phyloP scores from a whole-genome alignment of 1,140 invertebrate genomes.

The Agrilus planipennis region DNA sequence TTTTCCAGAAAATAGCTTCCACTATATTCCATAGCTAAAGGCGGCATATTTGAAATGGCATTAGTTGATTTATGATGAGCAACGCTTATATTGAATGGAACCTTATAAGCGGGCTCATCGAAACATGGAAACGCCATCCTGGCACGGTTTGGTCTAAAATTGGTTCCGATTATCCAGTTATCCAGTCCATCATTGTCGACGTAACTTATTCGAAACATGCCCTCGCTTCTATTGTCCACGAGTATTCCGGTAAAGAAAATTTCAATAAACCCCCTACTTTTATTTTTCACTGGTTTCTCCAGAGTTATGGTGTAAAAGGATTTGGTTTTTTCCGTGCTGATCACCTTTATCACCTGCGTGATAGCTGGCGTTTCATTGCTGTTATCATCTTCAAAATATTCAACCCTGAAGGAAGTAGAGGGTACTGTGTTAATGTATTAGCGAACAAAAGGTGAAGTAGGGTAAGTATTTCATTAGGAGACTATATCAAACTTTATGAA shows the following conservation, averaged over 20 bases:
- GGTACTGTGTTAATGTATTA: too few species aligned
- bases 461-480: too few species aligned
- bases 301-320: constrained; percentile 42
- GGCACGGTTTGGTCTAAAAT: constrained; percentile 72
- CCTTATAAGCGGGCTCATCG: constrained; percentile 79
- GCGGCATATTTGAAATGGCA: constrained; percentile 50
- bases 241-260: constrained; percentile 47
- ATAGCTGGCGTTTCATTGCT: too few species aligned
- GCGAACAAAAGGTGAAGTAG: too few species aligned
- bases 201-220: constrained; percentile 50
- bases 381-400: too few species aligned
- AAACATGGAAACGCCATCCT: constrained; percentile 83
- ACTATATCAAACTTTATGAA: too few species aligned
- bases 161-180: constrained; percentile 51
- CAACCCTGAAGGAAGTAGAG: too few species aligned
- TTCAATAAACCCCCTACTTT: constrained; percentile 39
- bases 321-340: too few species aligned
- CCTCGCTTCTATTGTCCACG: constrained; percentile 42
- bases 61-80: constrained; percentile 45
- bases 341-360: too few species aligned
- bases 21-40: constrained; percentile 39
- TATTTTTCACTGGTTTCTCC: constrained; percentile 39
- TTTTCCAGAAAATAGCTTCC: too few species aligned
- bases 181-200: constrained; percentile 35
- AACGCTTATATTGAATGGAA: constrained; percentile 52